Evolutionary conservation across 2,113 vertebrate genomes (phyloP).

Genomic region (Geococcyx californianus): DNA sequence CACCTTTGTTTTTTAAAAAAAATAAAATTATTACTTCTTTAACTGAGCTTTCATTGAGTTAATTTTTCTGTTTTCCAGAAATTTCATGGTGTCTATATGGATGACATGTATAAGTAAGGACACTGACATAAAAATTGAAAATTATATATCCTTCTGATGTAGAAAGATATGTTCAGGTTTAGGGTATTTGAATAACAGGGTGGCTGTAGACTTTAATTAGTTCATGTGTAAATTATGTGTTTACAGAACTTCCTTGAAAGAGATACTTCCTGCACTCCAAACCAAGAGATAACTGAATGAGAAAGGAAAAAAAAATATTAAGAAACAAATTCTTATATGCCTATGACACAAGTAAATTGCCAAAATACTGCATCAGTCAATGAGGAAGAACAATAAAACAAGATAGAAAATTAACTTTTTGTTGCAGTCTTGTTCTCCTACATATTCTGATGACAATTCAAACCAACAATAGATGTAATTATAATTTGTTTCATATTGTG

Average conservation of each 20-base stretch:
- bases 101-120: background rate
- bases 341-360: background rate
- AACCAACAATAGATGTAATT: background rate
- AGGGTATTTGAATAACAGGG: background rate
- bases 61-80: background rate
- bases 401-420: background rate
- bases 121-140: background rate
- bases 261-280: background rate
- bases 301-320: background rate
- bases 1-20: background rate
- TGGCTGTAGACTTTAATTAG: background rate
- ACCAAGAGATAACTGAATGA: background rate
- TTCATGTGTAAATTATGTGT: background rate
- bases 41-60: background rate
- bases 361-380: background rate
- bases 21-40: background rate
- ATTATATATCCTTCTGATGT: background rate
- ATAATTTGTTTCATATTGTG: background rate
- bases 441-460: background rate
- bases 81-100: background rate
- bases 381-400: background rate
- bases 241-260: background rate
- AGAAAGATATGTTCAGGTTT: background rate
- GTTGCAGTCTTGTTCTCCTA: background rate
- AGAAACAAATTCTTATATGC: background rate